Evolutionary conservation across 2,113 vertebrate species (phyloP).

Genomic region (Coptodon bakossiorum): DNA sequence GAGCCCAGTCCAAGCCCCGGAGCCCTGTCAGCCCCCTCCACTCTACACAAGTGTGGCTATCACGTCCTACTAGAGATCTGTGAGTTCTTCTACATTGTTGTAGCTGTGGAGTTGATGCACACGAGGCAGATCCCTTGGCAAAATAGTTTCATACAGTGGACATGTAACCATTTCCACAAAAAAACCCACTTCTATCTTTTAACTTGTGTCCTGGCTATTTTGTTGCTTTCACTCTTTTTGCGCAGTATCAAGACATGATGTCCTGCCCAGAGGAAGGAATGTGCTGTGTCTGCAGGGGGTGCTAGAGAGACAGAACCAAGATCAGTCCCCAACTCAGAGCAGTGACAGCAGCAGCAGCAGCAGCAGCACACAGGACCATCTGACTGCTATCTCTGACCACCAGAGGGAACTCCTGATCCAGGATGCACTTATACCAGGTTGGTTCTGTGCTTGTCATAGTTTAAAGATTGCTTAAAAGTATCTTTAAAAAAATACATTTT

Average conservation of each 20-base stretch:
- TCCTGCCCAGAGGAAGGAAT: conserved; percentile 45
- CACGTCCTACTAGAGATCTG: conserved; percentile 54
- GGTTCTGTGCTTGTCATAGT: not conserved
- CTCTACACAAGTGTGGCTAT: conserved; percentile 57
- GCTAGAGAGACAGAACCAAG: conserved; percentile 22
- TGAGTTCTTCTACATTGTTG: conserved; percentile 29
- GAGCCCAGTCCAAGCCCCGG: conserved; percentile 19
- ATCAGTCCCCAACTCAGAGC: not conserved
- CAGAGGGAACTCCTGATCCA: conserved; percentile 21
- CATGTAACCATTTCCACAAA: not conserved
- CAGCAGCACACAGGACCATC: not conserved
- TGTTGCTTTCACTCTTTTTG: not conserved
- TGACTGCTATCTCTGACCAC: conserved; percentile 10
- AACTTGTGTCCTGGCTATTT: not conserved
- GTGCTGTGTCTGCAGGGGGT: conserved; percentile 37
- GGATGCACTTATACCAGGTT: conserved; percentile 32
- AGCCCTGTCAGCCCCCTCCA: not conserved
- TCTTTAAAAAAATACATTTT: not conserved
- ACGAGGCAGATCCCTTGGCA: rapidly evolving
- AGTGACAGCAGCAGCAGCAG: conserved; percentile 12
- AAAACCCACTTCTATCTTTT: rapidly evolving
- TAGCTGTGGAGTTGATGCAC: not conserved
- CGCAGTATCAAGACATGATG: conserved; percentile 52
- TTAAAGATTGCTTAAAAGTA: not conserved
- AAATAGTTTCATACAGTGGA: not conserved